phyloP scores from a whole-genome alignment of 2,888 invertebrate genomes.

The Hedya salicella region DNA sequence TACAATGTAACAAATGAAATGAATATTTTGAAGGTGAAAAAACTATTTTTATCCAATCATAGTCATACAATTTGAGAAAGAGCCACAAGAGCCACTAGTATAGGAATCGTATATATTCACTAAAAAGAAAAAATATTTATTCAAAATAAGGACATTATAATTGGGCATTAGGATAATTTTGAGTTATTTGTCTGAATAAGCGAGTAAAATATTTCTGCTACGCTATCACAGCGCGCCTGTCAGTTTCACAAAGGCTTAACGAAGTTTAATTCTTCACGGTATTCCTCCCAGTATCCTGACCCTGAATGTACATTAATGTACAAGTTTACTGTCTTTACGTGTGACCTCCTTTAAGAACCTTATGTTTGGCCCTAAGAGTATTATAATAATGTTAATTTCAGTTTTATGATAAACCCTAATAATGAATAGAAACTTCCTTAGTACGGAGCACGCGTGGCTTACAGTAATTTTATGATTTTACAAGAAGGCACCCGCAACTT shows the following conservation, averaged over 20 bases:
- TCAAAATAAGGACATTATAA: background rate
- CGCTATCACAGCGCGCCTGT: background rate
- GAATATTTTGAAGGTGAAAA: no score
- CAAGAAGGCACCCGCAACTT: no score
- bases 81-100: no score
- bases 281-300: background rate
- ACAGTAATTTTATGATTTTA: constrained; percentile 20
- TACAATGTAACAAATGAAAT: no score
- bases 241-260: background rate
- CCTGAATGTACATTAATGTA: constrained; percentile 2
- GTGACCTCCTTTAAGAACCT: background rate
- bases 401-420: constrained; percentile 1
- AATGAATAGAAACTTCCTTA: constrained; percentile 14
- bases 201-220: no score
- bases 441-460: constrained; percentile 11
- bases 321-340: constrained; percentile 11
- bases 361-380: background rate
- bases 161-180: no score
- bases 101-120: no score
- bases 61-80: no score
- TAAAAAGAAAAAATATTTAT: no score
- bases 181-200: no score
- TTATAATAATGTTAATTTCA: constrained; percentile 6
- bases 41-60: no score
- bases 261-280: background rate